Base-by-base conservation (phyloP, 1,140 invertebrate species). In the Choristoneura fumiferana region DNA sequence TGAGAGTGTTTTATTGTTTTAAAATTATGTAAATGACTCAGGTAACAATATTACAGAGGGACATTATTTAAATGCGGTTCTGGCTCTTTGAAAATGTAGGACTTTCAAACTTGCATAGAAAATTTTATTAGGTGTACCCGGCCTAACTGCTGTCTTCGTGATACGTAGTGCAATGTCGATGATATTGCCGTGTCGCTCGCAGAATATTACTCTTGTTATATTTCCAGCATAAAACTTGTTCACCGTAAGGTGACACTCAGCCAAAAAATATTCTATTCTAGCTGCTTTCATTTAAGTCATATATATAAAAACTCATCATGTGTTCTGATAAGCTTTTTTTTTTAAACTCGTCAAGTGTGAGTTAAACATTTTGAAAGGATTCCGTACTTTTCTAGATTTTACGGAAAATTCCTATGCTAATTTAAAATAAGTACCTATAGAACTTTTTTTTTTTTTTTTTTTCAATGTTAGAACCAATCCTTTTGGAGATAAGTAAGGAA, bases 251-350 rank as follows among this genome's bases (percentile, higher is more conserved):
- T 13, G 49, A 35, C 45, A 17, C 4, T 38, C 43, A 35, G 55
- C 49, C 54, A 60, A 64, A 60, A 60, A 65, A 58, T 65, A 57
- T 67, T 66, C 60, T 38, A 40, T 66, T 60, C 45, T 55, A n/a
- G 17, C 22, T 49, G 18, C 43, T 22, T 49, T n/a, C 22, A 49
- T 49, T 49, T 29, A 3, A 29, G 2, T 29, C 17, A 22, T 10
- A 8, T 29, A 6, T 29, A 6, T 3, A 6, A 29, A 49, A 49
- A 17, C 22, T 49, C 22, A 29, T 29, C 6, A 6, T 29, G 2
- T 29, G 2, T 29, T 29, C 22, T 29, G 22, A 3, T 29, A 29
- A 29, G 22, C 6, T 29, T 29, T 6, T 2, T 3, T 29, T 29
- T 29, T 3, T 6, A 29, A 3, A 29, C 22, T 3, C 22, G 2